phyloP scores from a whole-genome alignment of 1,140 invertebrate genomes.

The Eciton burchellii region DNA sequence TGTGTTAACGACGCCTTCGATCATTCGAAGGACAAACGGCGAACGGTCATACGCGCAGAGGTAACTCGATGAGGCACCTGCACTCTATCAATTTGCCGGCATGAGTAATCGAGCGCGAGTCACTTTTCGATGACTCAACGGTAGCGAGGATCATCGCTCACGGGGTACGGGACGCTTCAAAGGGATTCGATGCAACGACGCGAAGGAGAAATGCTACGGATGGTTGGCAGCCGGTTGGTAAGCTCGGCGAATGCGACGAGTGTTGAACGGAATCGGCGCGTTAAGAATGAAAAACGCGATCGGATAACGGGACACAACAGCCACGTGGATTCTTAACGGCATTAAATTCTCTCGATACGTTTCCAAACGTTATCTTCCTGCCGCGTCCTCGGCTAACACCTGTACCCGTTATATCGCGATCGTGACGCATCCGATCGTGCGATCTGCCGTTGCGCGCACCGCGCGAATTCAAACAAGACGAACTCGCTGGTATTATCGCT shows the following conservation, averaged over 20 bases:
- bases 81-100: background rate
- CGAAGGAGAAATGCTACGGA: slow-evolving; percentile 29
- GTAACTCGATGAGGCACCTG: no score
- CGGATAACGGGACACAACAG: slow-evolving; percentile 30
- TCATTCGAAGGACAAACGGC: no score
- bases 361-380: slow-evolving; percentile 27
- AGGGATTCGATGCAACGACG: slow-evolving; percentile 2
- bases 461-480: slow-evolving; percentile 41
- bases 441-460: background rate
- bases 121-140: background rate
- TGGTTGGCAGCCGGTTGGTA: slow-evolving; percentile 6
- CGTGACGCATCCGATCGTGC: slow-evolving; percentile 29
- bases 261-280: slow-evolving; percentile 19
- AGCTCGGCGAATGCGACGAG: slow-evolving; percentile 13
- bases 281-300: slow-evolving; percentile 43
- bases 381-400: slow-evolving; percentile 28
- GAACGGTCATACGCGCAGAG: no score
- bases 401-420: slow-evolving; percentile 11
- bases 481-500: slow-evolving; percentile 27
- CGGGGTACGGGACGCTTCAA: background rate
- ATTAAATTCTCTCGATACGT: slow-evolving; percentile 51
- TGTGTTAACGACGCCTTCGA: background rate
- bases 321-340: slow-evolving; percentile 50
- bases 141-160: slow-evolving; percentile 1
- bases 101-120: background rate